A percentile compares a stretch with the other conserved stretches of the same genome.
phyloP scores from a whole-genome alignment of 2,113 vertebrate genomes.

The Hymenochirus boettgeri region DNA sequence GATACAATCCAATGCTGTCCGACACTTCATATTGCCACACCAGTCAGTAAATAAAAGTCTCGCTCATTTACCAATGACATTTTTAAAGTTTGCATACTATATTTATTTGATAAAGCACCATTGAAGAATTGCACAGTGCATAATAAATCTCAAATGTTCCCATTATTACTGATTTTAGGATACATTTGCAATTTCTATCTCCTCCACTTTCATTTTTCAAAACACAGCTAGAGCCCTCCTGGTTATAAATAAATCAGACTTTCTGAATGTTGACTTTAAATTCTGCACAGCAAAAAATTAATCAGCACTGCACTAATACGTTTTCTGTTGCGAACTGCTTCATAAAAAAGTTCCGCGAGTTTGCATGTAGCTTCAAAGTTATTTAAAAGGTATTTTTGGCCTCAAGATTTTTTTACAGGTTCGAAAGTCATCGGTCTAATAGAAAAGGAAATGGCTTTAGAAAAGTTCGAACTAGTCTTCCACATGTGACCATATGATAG shows the following conservation, averaged over 20 bases:
- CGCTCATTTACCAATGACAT: constrained; percentile 12
- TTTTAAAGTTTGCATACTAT: constrained; percentile 27
- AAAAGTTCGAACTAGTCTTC: no score
- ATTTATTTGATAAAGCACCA: constrained; percentile 24
- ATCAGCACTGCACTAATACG: constrained; percentile 8
- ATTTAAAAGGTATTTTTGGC: no score
- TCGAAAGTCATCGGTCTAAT: no score
- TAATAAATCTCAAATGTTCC: constrained; percentile 31
- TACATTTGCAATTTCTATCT: constrained; percentile 37
- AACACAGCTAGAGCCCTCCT: constrained; percentile 9
- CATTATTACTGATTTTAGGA: constrained; percentile 28
- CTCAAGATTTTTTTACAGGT: no score
- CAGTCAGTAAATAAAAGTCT: constrained; percentile 33
- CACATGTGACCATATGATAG: no score
- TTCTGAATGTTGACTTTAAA: constrained; percentile 5
- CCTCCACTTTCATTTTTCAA: constrained; percentile 25
- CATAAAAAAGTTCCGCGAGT: constrained; percentile 8
- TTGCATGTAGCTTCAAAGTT: constrained; percentile 6
- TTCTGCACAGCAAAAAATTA: not conserved
- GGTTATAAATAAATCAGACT: constrained; percentile 16
- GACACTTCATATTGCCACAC: constrained; percentile 8
- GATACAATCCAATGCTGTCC: not conserved
- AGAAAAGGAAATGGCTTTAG: no score
- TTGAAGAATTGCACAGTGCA: constrained; percentile 16
- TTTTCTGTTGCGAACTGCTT: constrained; percentile 17